phyloP scores from a whole-genome alignment of 2,797 vertebrate species.

The Peromyscus nudipes region DNA sequence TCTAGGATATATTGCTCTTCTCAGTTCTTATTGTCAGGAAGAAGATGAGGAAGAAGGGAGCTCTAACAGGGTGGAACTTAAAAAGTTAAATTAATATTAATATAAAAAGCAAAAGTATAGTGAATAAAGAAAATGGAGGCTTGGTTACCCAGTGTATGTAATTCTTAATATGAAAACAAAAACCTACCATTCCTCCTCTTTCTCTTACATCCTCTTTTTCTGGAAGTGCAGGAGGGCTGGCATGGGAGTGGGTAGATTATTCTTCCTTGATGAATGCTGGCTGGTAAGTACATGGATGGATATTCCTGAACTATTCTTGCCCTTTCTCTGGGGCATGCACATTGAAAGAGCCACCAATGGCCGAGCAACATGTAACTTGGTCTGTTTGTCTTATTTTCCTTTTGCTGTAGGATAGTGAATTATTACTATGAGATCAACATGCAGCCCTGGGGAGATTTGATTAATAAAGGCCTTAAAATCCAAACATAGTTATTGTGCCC shows the following conservation, averaged over 20 bases:
- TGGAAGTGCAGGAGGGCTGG: neutral
- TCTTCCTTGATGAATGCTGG: neutral
- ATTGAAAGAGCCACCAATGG: neutral
- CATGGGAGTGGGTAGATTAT: neutral
- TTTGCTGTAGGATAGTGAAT: conserved; percentile 62
- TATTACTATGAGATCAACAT: conserved; percentile 53
- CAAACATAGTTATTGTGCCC: conserved; percentile 48
- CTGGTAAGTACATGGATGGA: neutral
- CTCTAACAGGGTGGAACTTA: neutral
- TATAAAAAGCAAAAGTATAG: neutral
- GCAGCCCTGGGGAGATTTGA: conserved; percentile 41
- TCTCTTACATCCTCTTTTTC: neutral
- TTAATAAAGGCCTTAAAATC: conserved; percentile 70
- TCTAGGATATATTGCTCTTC: too few species aligned
- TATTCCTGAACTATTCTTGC: neutral
- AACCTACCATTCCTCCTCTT: neutral
- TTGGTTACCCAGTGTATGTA: neutral
- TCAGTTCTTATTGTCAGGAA: neutral
- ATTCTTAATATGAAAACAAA: conserved; percentile 6
- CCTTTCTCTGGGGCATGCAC: neutral
- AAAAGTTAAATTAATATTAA: conserved; percentile 1
- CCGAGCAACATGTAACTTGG: neutral
- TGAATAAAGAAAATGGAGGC: neutral
- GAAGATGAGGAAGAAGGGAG: neutral
- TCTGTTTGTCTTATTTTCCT: conserved; percentile 51